Percentiles rank a stretch among this genome's conserved stretches.
Evolutionary conservation across 92 coral and sea anemone species (phyloP).

Genomic region (Desmophyllum pertusum): DNA sequence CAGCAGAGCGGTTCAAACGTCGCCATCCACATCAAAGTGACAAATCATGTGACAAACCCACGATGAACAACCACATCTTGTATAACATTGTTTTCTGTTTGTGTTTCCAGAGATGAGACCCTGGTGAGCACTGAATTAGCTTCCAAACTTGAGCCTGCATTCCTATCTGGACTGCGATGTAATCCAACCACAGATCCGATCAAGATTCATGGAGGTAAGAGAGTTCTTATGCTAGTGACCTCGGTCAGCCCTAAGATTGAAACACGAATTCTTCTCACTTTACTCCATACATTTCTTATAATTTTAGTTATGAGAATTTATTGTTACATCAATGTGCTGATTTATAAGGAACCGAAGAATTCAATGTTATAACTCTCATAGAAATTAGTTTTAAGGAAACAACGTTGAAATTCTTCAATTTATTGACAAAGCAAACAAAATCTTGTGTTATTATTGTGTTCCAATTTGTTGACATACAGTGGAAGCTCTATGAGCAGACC

Average conservation of each 20-base stretch:
- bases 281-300: not conserved
- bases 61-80: no score
- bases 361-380: no score
- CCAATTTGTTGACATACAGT: not conserved
- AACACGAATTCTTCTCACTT: not conserved
- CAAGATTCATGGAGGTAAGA: slow-evolving; percentile 98
- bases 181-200: slow-evolving; percentile 95
- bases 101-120: slow-evolving; percentile 79
- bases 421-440: not conserved
- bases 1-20: no score
- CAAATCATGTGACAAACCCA: no score
- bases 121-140: slow-evolving; percentile 93
- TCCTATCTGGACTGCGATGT: slow-evolving; percentile 95
- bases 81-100: not conserved
- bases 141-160: slow-evolving; percentile 97
- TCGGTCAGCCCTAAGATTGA: not conserved
- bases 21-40: no score
- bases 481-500: no score
- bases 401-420: not conserved
- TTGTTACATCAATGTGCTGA: no score
- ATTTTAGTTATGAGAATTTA: not conserved
- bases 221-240: not conserved
- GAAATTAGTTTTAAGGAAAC: no score
- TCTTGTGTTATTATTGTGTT: not conserved
- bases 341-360: no score